A percentile compares a stretch with the other conserved stretches of the same genome.
Conservation (phyloP, 2,113 vertebrate genomes). For the Nothocercus julius region DNA sequence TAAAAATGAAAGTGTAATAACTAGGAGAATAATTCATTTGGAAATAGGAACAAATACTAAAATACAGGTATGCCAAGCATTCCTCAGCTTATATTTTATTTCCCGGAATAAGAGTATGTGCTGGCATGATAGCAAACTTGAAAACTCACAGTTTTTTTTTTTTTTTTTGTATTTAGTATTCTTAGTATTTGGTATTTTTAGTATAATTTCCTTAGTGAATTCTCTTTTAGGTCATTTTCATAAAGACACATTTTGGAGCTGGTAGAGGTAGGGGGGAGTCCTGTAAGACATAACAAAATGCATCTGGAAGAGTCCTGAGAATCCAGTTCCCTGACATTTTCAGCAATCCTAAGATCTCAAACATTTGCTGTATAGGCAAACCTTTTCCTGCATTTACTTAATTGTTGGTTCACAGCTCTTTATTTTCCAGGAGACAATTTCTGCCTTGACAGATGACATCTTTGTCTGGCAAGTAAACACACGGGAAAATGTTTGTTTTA, state of each 20-base stretch:
- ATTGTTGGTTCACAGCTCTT: slow-evolving; percentile 15
- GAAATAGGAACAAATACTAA: not conserved
- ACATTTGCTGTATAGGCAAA: slow-evolving; percentile 30
- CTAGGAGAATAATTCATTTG: not conserved
- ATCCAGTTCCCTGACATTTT: not conserved
- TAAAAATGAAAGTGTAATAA: not conserved
- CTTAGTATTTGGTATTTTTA: not conserved
- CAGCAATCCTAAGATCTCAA: not conserved
- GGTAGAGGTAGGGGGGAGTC: not conserved
- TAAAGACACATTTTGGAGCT: not conserved
- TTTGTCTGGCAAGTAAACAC: not conserved
- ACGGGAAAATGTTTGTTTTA: not conserved
- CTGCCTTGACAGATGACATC: not conserved
- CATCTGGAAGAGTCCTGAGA: not conserved
- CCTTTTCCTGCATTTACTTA: not conserved
- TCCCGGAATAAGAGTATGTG: not conserved
- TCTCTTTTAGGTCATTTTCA: not conserved
- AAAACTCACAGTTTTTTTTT: not conserved
- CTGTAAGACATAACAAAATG: not conserved
- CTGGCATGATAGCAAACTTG: not conserved
- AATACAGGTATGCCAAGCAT: not conserved
- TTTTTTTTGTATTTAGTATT: not conserved
- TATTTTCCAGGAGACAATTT: not conserved
- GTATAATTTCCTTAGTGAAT: not conserved
- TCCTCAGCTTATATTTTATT: not conserved